Evolutionary conservation across 1,140 invertebrate genomes (phyloP).

Genomic region (Neotoxoptera formosana): DNA sequence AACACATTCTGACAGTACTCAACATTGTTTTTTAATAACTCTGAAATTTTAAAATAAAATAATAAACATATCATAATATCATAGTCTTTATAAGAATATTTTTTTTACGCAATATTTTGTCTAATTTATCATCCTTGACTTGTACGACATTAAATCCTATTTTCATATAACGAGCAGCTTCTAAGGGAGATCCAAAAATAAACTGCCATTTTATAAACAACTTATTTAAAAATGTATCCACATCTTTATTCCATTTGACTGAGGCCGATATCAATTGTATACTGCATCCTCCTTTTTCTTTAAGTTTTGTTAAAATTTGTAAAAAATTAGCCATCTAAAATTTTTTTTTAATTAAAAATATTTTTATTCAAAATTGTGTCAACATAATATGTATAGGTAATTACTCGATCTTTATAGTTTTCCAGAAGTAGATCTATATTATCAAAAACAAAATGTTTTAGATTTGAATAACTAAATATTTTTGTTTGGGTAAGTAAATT

Average conservation of each 20-base stretch:
- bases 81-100: not conserved
- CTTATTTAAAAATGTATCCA: not conserved
- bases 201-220: conserved; percentile 48
- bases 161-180: conserved; percentile 43
- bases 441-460: conserved; percentile 49
- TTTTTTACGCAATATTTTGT: not conserved
- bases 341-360: not conserved
- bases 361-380: too few relatives aligned
- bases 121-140: not conserved
- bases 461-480: conserved; percentile 42
- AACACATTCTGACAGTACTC: not conserved
- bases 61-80: not conserved
- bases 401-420: conserved; percentile 36
- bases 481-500: conserved; percentile 22
- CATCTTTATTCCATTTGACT: conserved; percentile 37
- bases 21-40: conserved; percentile 1
- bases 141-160: conserved; percentile 16
- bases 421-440: conserved; percentile 42
- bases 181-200: conserved; percentile 49
- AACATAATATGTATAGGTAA: too few relatives aligned
- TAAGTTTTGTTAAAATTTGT: not conserved
- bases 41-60: not conserved
- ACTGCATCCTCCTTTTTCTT: not conserved
- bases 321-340: conserved; percentile 11
- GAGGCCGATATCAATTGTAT: conserved; percentile 36